Evolutionary conservation across 2,888 invertebrate genomes (phyloP).

Genomic region (Lasius platythorax): DNA sequence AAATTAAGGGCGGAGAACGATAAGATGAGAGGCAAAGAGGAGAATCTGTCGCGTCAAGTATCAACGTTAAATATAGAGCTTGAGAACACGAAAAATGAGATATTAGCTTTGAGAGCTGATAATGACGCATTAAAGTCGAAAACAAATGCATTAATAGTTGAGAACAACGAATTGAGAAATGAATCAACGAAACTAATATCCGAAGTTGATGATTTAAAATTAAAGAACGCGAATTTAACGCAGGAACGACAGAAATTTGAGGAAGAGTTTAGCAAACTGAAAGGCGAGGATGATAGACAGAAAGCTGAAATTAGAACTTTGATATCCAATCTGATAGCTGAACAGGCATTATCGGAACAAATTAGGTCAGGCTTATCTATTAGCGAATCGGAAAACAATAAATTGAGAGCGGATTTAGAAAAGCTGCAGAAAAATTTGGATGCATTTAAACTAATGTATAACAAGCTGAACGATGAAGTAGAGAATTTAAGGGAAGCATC

Average conservation of each 20-base stretch:
- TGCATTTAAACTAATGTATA: slow-evolving; percentile 45
- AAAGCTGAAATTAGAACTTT: slow-evolving; percentile 61
- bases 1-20: slow-evolving; percentile 66
- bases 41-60: slow-evolving; percentile 33
- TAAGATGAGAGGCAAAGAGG: slow-evolving; percentile 46
- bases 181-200: slow-evolving; percentile 58
- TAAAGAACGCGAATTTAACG: slow-evolving; percentile 58
- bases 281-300: slow-evolving; percentile 57
- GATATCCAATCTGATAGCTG: slow-evolving; percentile 51
- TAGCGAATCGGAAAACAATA: slow-evolving; percentile 63
- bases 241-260: slow-evolving; percentile 49
- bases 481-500: slow-evolving; percentile 39
- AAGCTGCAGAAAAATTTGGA: slow-evolving; percentile 51
- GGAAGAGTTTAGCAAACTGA: slow-evolving; percentile 47
- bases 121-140: slow-evolving; percentile 58
- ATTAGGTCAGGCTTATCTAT: slow-evolving; percentile 66
- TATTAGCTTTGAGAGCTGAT: slow-evolving; percentile 57
- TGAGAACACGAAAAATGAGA: slow-evolving; percentile 66
- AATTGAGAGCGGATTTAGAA: slow-evolving; percentile 46
- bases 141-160: slow-evolving; percentile 52
- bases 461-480: slow-evolving; percentile 47
- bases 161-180: slow-evolving; percentile 65
- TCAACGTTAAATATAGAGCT: slow-evolving; percentile 67
- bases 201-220: slow-evolving; percentile 53
- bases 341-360: slow-evolving; percentile 53